Evolutionary conservation across 2,888 invertebrate genomes (phyloP), one percentile per base, ranked within the genome.

Genomic region (Philereme vetulata): DNA sequence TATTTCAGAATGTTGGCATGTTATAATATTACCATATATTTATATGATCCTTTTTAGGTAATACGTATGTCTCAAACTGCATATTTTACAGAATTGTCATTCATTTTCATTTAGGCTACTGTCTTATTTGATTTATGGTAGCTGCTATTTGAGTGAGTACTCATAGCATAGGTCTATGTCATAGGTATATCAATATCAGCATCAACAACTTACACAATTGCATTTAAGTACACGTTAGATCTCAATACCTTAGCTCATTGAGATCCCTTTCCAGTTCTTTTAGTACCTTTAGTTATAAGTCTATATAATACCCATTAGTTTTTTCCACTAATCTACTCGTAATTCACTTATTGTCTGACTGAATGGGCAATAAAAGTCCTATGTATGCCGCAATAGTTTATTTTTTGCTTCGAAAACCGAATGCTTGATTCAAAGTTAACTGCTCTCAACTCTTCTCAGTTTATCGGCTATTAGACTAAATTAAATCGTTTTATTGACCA

Each of bases 401-500:
- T 51, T 51, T 51, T 51, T 43, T 43, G 51, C 51, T 42, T 33
- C 21, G 21, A 38, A 21, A 50, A 50, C 38, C 21, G 36, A 49
- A 49, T 21, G 5, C 40, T 32, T 49, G 9, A 32, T 50, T 38
- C 7, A 38, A 38, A 38, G 38, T 40, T 40, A 32, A 40, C 32
- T 40, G 49, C 38, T 38, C 38, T 9, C 9, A 49, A 48, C 11
- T 48, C 11, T 49, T 38, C 11, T 49, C 21, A 40, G 11, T 50
- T 50, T 50, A 50, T 32, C 38, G 8, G 38, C 21, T 51, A 7
- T 42, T 38, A 38, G 6, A 38, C 38, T 8, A 38, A 38, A 5
- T 38, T 4, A 6, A 38, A 38, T 38, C 5, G 5, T 38, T 38
- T 38, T 38, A 38, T 38, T 38, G 7, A 8, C 3, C 7, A 38